phyloP scores from a whole-genome alignment of 2,797 vertebrate species.

The Eospalax fontanierii region DNA sequence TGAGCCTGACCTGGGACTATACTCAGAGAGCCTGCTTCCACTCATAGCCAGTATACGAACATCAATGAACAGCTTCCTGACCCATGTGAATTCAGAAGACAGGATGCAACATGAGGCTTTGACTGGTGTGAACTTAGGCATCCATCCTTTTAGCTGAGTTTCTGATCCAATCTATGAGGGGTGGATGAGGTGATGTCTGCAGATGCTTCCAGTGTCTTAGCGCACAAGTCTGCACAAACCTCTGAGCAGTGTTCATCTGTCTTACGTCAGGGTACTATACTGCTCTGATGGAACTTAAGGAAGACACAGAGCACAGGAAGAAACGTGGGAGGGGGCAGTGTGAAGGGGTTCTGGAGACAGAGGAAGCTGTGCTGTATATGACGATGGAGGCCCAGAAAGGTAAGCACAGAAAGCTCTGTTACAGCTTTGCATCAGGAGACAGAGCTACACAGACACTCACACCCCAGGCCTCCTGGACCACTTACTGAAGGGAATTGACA shows the following conservation, averaged over 20 bases:
- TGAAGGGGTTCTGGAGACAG: background rate
- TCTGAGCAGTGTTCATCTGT: background rate
- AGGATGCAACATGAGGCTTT: rapidly evolving
- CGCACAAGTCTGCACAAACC: rapidly evolving
- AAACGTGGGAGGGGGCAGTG: background rate
- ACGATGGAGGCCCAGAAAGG: rapidly evolving
- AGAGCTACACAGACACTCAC: rapidly evolving
- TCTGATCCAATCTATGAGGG: background rate
- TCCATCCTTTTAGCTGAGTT: background rate
- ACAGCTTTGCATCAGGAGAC: background rate
- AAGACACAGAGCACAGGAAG: background rate
- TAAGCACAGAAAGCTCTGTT: too few species aligned
- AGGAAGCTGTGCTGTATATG: rapidly evolving
- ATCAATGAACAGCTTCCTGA: background rate
- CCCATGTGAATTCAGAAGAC: background rate
- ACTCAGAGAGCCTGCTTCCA: background rate
- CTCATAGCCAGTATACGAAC: background rate
- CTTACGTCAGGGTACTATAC: background rate
- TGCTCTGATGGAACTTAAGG: background rate
- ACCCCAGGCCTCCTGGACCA: rapidly evolving
- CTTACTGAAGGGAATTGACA: background rate
- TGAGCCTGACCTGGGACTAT: background rate
- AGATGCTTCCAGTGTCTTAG: background rate
- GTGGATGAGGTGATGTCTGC: background rate
- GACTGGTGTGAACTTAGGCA: background rate